Evolutionary conservation across 1,140 invertebrate genomes (phyloP), one percentile per base, ranked within the genome.

Genomic region (Delia radicum): DNA sequence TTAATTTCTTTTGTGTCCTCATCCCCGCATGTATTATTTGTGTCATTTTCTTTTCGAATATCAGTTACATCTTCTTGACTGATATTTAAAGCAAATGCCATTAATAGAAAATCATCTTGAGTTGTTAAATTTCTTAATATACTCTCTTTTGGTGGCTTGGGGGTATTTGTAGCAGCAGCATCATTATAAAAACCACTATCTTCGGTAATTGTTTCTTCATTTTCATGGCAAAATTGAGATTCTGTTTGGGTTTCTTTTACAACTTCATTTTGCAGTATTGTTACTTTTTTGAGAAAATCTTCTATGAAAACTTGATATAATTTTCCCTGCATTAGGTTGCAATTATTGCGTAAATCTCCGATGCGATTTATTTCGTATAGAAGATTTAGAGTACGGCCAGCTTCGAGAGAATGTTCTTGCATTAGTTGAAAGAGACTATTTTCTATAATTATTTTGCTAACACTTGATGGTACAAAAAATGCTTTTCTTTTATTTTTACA

Each of bases 341-440:
- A 77, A 31, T 42, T 63, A 6, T 75, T 67, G 18, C 80, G 74
- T 73, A 86, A 77, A 6, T 83, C 80, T 46, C 78, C 77, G 37
- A 84, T 67, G 7, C 77, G 74, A 75, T 81, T 78, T 0, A 83
- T 77, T 33, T 78, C 79, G 24, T 76, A 78, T 46, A 86, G 69
- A n/a, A 86, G 33, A 27, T 82, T 79, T 15, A 85, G 78, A 1
- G 83, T 84, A 28, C 79, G 80, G 0, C 80, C 82, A 12, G 81
- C 80, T 28, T 85, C 81, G 13, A 83, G 12, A 0, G 82, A 79
- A 55, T 84, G 80, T 13, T 78, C 28, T 10, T 77, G 62, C 18
- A 86, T 29, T 26, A 85, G 27, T 33, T 73, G 48, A 24, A 85
- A 80, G 18, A 85, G 75, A 0, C 74, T 71, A 28, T 81, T 81